phyloP scores from a whole-genome alignment of 2,113 vertebrate genomes.

The Lasiurus borealis region DNA sequence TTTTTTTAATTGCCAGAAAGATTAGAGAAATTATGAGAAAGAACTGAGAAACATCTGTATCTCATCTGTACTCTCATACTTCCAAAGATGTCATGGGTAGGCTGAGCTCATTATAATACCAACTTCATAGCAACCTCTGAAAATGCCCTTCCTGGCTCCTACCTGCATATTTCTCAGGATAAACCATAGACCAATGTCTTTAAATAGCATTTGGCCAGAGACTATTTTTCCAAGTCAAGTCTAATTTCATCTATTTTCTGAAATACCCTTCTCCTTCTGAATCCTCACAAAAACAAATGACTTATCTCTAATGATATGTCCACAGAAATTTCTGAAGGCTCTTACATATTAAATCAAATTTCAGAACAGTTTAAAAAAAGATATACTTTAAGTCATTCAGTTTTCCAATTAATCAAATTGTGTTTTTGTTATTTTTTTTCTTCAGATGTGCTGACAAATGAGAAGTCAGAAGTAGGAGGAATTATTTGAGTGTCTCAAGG shows the following conservation, averaged over 20 bases:
- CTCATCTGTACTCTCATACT: conserved; percentile 73
- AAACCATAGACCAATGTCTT: conserved; percentile 2
- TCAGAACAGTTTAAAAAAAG: conserved; percentile 24
- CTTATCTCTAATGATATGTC: conserved; percentile 6
- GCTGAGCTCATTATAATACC: rapidly evolving
- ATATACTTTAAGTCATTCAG: background rate
- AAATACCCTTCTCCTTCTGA: conserved; percentile 60
- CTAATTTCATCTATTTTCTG: conserved; percentile 35
- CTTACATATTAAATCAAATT: conserved; percentile 39
- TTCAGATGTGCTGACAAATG: conserved; percentile 15
- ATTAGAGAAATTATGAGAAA: conserved; percentile 81
- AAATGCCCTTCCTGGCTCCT: background rate
- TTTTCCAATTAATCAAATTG: conserved; percentile 30
- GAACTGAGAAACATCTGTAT: conserved; percentile 75
- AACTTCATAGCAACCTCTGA: conserved; percentile 20
- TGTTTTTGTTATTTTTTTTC: background rate
- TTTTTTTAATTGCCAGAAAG: conserved; percentile 83
- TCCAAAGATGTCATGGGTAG: conserved; percentile 67
- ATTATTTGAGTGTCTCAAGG: background rate
- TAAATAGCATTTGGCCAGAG: background rate
- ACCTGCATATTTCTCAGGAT: background rate
- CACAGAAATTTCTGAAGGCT: conserved; percentile 51
- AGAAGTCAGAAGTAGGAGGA: background rate
- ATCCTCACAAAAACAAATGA: conserved; percentile 37
- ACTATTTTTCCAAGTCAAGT: conserved; percentile 8